Percentiles rank a stretch among this genome's conserved stretches.
phyloP scores from a whole-genome alignment of 1,140 invertebrate species.

The Cardiocondyla obscurior region DNA sequence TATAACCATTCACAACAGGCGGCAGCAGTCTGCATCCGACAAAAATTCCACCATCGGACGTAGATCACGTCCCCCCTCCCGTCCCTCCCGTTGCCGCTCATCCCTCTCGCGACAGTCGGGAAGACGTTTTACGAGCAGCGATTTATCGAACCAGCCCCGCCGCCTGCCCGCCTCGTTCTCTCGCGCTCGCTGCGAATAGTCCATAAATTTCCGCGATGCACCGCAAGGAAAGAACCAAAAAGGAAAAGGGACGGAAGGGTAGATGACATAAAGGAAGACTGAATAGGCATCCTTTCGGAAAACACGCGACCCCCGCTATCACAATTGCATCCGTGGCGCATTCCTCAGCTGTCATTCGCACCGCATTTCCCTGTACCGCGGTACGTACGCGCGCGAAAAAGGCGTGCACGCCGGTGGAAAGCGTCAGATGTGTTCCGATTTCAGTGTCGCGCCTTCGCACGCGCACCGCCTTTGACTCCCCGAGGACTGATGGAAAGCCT shows the following conservation, averaged over 20 bases:
- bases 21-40: slow-evolving; percentile 45
- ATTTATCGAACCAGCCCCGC: slow-evolving; percentile 71
- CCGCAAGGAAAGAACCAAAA: slow-evolving; percentile 69
- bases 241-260: slow-evolving; percentile 18
- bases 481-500: not conserved
- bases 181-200: slow-evolving; percentile 63
- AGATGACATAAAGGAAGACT: slow-evolving; percentile 49
- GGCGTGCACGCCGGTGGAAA: not conserved
- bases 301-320: slow-evolving; percentile 57
- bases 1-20: slow-evolving; percentile 54
- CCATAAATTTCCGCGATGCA: slow-evolving; percentile 74
- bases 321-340: slow-evolving; percentile 59
- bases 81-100: slow-evolving; percentile 35
- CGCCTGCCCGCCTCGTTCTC: slow-evolving; percentile 53
- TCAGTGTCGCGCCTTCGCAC: not conserved
- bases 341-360: slow-evolving; percentile 71
- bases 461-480: not conserved
- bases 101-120: slow-evolving; percentile 49
- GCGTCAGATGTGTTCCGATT: not conserved
- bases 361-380: not conserved
- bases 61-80: slow-evolving; percentile 46
- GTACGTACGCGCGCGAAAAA: not conserved
- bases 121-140: slow-evolving; percentile 74
- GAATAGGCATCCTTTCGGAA: slow-evolving; percentile 57
- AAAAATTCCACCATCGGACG: slow-evolving; percentile 64